Percentiles rank a stretch among this genome's conserved stretches.
Evolutionary conservation across 2,888 invertebrate genomes (phyloP).

Genomic region (Tetramorium bicarinatum): DNA sequence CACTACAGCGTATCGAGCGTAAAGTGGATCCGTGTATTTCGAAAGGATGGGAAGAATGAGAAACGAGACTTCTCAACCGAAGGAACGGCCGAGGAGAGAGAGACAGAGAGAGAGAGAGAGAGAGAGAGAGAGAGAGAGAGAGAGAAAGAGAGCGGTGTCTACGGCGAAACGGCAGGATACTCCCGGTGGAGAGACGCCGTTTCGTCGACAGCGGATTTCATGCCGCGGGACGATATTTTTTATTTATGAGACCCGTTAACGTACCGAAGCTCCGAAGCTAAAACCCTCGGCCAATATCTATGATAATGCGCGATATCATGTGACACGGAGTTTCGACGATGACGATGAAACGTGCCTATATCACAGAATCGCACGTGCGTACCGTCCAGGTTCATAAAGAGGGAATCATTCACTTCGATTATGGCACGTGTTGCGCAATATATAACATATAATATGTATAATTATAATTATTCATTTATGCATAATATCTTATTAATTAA

Average conservation of each 20-base stretch:
- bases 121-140: neutral
- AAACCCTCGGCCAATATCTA: slow-evolving; percentile 73
- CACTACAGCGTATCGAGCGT: slow-evolving; percentile 16
- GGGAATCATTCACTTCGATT: neutral
- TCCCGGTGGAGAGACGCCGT: slow-evolving; percentile 5
- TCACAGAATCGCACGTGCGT: slow-evolving; percentile 35
- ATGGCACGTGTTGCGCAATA: neutral
- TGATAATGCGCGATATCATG: slow-evolving; percentile 71
- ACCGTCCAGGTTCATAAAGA: neutral
- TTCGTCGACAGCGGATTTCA: slow-evolving; percentile 46
- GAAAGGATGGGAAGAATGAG: slow-evolving; percentile 43
- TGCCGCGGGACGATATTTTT: slow-evolving; percentile 62
- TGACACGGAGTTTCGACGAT: slow-evolving; percentile 42
- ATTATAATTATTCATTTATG: neutral
- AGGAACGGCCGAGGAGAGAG: neutral
- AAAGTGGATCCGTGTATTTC: slow-evolving; percentile 46
- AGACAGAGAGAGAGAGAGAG: neutral
- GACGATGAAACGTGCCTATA: slow-evolving; percentile 28
- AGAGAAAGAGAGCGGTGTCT: neutral
- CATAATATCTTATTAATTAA: neutral
- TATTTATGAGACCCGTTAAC: slow-evolving; percentile 69
- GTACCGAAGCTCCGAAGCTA: slow-evolving; percentile 26
- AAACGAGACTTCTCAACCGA: slow-evolving; percentile 19
- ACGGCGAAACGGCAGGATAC: neutral
- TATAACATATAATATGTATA: neutral